Percentiles rank a stretch among this genome's conserved stretches.
phyloP scores from a whole-genome alignment of 1,140 invertebrate species.

The Dendrolimus kikuchii region DNA sequence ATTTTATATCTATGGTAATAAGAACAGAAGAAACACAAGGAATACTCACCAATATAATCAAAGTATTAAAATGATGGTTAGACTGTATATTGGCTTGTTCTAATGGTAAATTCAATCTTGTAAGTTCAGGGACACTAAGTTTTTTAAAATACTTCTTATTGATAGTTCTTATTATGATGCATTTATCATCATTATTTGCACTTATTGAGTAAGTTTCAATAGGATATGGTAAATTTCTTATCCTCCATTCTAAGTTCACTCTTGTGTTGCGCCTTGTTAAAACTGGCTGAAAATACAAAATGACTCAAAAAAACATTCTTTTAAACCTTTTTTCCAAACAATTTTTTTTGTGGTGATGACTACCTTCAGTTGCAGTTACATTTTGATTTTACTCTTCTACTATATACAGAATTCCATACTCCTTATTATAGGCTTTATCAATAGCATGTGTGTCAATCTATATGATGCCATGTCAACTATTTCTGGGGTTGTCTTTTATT shows the following conservation, averaged over 20 bases:
- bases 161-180: constrained; percentile 78
- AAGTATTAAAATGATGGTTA: constrained; percentile 81
- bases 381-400: no score
- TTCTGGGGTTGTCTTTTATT: no score
- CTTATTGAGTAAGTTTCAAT: constrained; percentile 80
- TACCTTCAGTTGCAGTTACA: no score
- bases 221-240: constrained; percentile 83
- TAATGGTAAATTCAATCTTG: constrained; percentile 75
- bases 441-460: no score
- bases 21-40: neutral
- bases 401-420: no score
- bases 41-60: constrained; percentile 81
- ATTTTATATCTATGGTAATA: no score
- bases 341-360: no score
- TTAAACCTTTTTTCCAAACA: no score
- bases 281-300: constrained; percentile 74
- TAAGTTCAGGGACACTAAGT: constrained; percentile 79
- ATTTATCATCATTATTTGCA: constrained; percentile 75
- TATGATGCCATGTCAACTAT: no score
- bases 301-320: no score
- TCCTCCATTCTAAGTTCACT: constrained; percentile 84
- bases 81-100: constrained; percentile 77
- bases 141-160: constrained; percentile 90
- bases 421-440: no score
- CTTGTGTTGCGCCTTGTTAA: constrained; percentile 81